These are phyloP conservation scores for Augiades crinisus DNA, from an alignment of 2,888 invertebrate species.

Conservation along the genomic window DNA sequence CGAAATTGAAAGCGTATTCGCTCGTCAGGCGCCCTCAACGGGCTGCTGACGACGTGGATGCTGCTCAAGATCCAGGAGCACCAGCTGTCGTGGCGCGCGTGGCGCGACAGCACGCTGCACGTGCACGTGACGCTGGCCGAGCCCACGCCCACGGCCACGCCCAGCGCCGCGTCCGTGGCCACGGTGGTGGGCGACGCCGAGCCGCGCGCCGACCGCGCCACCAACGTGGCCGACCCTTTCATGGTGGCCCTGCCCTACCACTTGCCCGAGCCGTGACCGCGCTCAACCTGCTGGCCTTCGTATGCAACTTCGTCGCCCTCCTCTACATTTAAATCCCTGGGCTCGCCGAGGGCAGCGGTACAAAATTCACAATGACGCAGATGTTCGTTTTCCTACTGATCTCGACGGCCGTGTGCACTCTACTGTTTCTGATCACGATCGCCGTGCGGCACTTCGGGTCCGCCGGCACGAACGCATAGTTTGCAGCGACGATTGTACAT, in stretches of 20 bases:
- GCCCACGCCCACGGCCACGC: slow-evolving; percentile 39
- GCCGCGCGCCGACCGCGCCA: slow-evolving; percentile 51
- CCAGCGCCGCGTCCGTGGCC: slow-evolving; percentile 32
- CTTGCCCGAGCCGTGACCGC: slow-evolving; percentile 37
- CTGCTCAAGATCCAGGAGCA: slow-evolving; percentile 76
- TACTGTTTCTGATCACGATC: slow-evolving; percentile 37
- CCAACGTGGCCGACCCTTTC: slow-evolving; percentile 64
- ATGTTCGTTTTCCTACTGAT: slow-evolving; percentile 37
- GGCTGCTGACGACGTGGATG: slow-evolving; percentile 74
- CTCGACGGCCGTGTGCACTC: slow-evolving; percentile 34
- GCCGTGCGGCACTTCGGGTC: slow-evolving; percentile 2
- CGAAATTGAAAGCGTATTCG: not conserved
- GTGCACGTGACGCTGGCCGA: slow-evolving; percentile 60
- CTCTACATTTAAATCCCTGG: not conserved
- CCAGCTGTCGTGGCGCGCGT: slow-evolving; percentile 71
- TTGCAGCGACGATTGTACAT: not conserved
- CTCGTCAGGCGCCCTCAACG: slow-evolving; percentile 64
- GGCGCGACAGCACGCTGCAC: slow-evolving; percentile 72
- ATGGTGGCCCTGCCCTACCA: slow-evolving; percentile 55
- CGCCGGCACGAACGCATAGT: not conserved
- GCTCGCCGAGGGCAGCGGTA: not conserved
- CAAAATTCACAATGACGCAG: slow-evolving; percentile 36
- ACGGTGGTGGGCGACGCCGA: slow-evolving; percentile 42
- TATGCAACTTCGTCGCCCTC: slow-evolving; percentile 6
- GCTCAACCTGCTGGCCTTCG: not conserved